phyloP scores from a whole-genome alignment of 2,888 invertebrate genomes.

The Sarcophaga carnaria region DNA sequence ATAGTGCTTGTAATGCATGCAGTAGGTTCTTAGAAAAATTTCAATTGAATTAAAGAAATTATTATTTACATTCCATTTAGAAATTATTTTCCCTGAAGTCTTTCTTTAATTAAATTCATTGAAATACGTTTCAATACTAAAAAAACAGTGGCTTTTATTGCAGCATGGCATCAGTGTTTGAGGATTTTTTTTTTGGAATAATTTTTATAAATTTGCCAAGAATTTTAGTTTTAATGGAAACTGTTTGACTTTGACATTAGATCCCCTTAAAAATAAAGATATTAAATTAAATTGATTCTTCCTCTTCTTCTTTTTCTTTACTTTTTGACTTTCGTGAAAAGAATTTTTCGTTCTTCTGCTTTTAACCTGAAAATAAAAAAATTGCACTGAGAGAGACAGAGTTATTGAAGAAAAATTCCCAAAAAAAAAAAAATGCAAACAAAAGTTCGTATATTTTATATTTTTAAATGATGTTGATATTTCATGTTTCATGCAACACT shows the following conservation, averaged over 20 bases:
- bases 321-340: neutral
- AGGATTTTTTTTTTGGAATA: neutral
- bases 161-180: neutral
- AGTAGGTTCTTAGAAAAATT: too few relatives aligned
- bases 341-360: conserved; percentile 15
- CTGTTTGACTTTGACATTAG: conserved; percentile 61
- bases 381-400: neutral
- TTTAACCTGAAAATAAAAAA: neutral
- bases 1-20: too few relatives aligned
- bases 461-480: conserved; percentile 68
- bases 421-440: neutral
- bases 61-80: neutral
- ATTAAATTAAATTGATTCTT: conserved; percentile 44
- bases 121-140: neutral
- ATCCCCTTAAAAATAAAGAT: conserved; percentile 49
- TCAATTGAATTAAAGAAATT: too few relatives aligned
- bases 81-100: neutral
- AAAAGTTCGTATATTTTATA: conserved; percentile 50
- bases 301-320: neutral
- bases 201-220: conserved; percentile 23
- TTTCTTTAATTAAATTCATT: neutral
- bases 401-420: neutral
- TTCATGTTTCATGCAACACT: conserved; percentile 69
- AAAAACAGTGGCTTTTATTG: too few relatives aligned
- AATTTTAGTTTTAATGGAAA: conserved; percentile 42